Percentiles rank a stretch among this genome's conserved stretches.
phyloP scores from a whole-genome alignment of 2,888 invertebrate genomes.

The Polyploca ridens region DNA sequence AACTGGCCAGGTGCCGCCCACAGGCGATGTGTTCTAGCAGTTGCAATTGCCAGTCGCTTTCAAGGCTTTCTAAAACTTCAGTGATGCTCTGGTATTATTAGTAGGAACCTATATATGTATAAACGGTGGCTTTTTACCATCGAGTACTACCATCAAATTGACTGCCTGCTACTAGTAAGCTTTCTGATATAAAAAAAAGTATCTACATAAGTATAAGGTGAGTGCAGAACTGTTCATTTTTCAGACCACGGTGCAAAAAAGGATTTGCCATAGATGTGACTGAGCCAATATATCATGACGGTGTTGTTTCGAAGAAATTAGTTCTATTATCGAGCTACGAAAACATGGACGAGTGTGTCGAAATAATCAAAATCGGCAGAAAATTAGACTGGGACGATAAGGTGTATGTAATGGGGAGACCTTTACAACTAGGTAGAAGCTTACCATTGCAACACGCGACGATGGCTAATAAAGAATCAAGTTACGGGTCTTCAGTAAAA shows the following conservation, averaged over 20 bases:
- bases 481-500: constrained; percentile 23
- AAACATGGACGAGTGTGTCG: constrained; percentile 56
- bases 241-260: constrained; percentile 70
- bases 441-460: constrained; percentile 62
- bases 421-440: constrained; percentile 47
- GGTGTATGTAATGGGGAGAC: constrained; percentile 62
- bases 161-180: too few relatives aligned
- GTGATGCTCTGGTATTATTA: too few relatives aligned
- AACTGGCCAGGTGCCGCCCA: too few relatives aligned
- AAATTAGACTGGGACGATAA: constrained; percentile 37
- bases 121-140: too few relatives aligned
- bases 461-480: constrained; percentile 30
- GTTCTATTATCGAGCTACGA: constrained; percentile 61
- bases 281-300: constrained; percentile 57
- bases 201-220: not conserved
- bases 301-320: constrained; percentile 55
- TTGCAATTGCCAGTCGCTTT: too few relatives aligned
- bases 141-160: too few relatives aligned
- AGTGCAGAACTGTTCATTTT: constrained; percentile 31
- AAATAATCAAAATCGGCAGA: constrained; percentile 48
- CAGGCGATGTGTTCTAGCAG: too few relatives aligned
- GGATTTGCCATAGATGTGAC: constrained; percentile 60
- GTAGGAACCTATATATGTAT: too few relatives aligned
- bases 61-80: too few relatives aligned
- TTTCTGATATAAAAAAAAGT: too few relatives aligned